Evolutionary conservation across 2,113 vertebrate species (phyloP).

Genomic region (Calyptomena viridis): DNA sequence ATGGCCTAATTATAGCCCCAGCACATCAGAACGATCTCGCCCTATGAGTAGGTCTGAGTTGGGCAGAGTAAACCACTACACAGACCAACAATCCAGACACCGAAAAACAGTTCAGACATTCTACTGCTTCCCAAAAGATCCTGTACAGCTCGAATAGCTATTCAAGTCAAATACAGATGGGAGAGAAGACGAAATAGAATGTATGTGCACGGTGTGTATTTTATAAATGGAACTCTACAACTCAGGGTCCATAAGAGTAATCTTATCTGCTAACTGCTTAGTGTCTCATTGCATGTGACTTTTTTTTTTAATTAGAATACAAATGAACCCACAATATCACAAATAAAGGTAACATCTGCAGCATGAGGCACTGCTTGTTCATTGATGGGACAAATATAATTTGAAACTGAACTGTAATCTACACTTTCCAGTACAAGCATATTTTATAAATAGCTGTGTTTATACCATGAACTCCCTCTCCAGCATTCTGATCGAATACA

Average conservation of each 20-base stretch:
- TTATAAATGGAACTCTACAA: neutral
- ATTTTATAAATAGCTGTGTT: neutral
- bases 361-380: neutral
- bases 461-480: neutral
- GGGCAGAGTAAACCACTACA: neutral
- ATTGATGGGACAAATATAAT: neutral
- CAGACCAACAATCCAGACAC: neutral
- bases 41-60: neutral
- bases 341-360: neutral
- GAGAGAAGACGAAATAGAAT: neutral
- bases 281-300: neutral
- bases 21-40: neutral
- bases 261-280: neutral
- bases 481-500: neutral
- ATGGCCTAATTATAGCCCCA: neutral
- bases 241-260: neutral
- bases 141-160: neutral
- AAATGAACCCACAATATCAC: neutral
- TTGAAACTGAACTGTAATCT: neutral
- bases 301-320: neutral
- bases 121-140: neutral
- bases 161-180: neutral
- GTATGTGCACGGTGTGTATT: rapidly evolving
- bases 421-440: neutral
- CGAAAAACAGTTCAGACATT: neutral